Conservation (phyloP, 2,888 invertebrate genomes). For the Quadroppia sp. region DNA sequence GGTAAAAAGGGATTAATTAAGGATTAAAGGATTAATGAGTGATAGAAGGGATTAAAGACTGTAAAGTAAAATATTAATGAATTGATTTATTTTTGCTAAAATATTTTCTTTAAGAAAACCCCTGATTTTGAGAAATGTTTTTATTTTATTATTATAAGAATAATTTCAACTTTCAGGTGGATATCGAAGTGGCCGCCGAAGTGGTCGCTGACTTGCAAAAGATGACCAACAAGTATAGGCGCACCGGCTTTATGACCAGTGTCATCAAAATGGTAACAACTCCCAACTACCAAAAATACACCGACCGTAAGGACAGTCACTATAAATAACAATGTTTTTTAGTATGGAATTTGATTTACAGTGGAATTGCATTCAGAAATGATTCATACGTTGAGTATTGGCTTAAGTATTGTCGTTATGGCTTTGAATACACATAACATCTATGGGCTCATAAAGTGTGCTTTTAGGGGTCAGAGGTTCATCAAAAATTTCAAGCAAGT, state of each 20-base stretch:
- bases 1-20: no score
- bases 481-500: neutral
- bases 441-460: neutral
- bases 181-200: constrained; percentile 17
- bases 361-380: constrained; percentile 4
- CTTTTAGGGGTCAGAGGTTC: neutral
- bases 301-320: constrained; percentile 30
- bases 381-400: neutral
- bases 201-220: neutral
- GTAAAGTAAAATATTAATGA: no score
- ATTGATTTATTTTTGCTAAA: no score
- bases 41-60: no score
- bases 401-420: neutral
- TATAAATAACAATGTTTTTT: no score
- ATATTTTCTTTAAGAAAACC: no score
- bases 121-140: no score
- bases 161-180: neutral
- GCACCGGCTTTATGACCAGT: neutral
- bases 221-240: constrained; percentile 25
- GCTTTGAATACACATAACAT: neutral
- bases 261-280: constrained; percentile 36
- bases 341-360: neutral
- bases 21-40: no score
- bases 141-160: neutral
- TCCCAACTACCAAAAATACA: constrained; percentile 33